Base-by-base conservation (phyloP, 2,113 vertebrate genomes). In the Notothenia rossii region DNA sequence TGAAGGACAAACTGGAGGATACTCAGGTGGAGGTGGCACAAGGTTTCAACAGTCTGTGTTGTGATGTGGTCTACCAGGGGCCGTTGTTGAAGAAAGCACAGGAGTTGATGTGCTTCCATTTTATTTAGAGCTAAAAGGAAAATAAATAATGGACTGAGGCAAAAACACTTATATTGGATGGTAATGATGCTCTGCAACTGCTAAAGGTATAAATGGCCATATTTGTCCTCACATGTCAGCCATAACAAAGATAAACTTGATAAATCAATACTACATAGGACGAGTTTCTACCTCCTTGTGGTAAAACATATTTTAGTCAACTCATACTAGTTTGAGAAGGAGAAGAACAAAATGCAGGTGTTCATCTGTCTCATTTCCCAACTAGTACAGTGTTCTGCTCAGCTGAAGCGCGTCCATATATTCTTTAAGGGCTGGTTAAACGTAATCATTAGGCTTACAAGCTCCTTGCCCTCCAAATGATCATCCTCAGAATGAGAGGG, bases 371-470 rank as follows among this genome's bases (percentile, higher is more conserved):
- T 97, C 92, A 96, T 97, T 96, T 96, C 96, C 96, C 96, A 96
- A 95, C 95, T 96, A 97, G 97, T 97, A 97, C 95, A 94, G 94
- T 91, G 96, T 96, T 97, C 96, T 96, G 96, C 97, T 97, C 96
- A 96, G 91, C 94, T 91, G 93, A 96, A 97, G 96, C 96, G 95
- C 91, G 94, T 96, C 97, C 96, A 96, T 96, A 97, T 97, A 97
- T 97, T 98, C 96, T 98, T 98, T 96, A 96, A 98, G 96, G 96
- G 96, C 95, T 95, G 96, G 95, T 97, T 98, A 97, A 97, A 97
- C 97, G 97, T 96, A 97, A 99, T 99, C 96, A 98, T 97, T 96
- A 97, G 95, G 94, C 96, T 98, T 98, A 98, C 96, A 98, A 98
- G 96, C 95, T 95, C 95, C 95, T 94, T 91, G 88, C 87, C 96